Conservation (phyloP, 2,113 vertebrate species). For the Bubo bubo region DNA sequence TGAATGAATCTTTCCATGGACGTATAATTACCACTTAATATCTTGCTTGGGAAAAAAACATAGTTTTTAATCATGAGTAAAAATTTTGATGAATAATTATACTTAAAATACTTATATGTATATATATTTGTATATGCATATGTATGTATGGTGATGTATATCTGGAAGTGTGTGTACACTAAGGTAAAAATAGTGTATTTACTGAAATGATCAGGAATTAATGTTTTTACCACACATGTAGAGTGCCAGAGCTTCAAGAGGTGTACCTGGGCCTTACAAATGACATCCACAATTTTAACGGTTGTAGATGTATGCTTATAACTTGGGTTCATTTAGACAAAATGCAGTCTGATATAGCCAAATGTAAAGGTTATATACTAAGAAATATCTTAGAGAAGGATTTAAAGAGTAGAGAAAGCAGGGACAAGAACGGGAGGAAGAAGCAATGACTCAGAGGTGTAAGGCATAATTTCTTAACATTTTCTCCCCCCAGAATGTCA, state of each 20-base stretch:
- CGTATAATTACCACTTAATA: background rate
- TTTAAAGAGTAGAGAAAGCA: background rate
- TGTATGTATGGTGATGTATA: background rate
- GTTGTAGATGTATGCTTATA: background rate
- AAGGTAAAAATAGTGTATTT: background rate
- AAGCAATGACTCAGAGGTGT: background rate
- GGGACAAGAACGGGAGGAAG: no score
- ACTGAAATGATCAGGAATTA: background rate
- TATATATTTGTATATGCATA: no score
- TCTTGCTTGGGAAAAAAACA: fast-evolving
- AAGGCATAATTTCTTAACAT: background rate
- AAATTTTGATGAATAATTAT: background rate
- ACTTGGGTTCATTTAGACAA: background rate
- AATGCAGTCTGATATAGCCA: background rate
- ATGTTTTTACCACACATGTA: background rate
- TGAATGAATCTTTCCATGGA: background rate
- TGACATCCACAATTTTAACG: background rate
- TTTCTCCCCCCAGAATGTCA: fast-evolving
- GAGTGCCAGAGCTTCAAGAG: background rate
- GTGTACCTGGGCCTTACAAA: background rate
- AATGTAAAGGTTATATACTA: background rate
- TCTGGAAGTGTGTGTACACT: background rate
- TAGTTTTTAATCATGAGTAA: background rate
- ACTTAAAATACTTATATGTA: background rate
- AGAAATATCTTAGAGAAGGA: background rate